Conservation (phyloP, 2,113 vertebrate genomes). For the Myotis davidii region DNA sequence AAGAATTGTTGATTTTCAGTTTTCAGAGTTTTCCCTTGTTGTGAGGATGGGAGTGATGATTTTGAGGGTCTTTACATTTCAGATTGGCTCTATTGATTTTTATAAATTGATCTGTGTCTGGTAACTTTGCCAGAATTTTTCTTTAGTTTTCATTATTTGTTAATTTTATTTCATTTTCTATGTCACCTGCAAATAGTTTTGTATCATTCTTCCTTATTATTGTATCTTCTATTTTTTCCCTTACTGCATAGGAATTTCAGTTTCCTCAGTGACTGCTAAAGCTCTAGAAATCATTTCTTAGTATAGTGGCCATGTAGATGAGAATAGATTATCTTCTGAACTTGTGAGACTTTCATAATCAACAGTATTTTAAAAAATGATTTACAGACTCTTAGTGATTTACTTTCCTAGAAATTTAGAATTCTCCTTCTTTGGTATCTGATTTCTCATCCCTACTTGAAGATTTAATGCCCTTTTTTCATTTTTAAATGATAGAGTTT, state of each 20-base stretch:
- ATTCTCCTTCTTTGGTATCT: not conserved
- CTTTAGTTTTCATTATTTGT: not conserved
- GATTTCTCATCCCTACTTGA: not conserved
- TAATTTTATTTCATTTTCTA: slow-evolving; percentile 20
- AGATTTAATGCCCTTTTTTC: not conserved
- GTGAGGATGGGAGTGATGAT: too few species aligned
- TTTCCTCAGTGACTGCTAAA: not conserved
- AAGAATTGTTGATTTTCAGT: too few species aligned
- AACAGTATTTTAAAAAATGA: not conserved
- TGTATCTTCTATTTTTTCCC: not conserved
- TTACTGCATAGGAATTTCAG: not conserved
- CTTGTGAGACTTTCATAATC: not conserved
- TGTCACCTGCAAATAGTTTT: slow-evolving; percentile 9
- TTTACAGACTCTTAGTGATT: not conserved
- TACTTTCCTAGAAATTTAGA: not conserved
- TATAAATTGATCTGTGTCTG: not conserved
- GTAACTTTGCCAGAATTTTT: not conserved
- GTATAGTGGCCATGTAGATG: not conserved
- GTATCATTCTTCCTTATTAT: not conserved
- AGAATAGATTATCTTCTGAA: not conserved
- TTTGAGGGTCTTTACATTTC: not conserved
- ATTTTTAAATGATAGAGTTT: slow-evolving; percentile 28
- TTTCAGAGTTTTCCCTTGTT: too few species aligned
- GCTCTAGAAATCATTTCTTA: slow-evolving; percentile 15
- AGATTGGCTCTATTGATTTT: not conserved